phyloP scores from a whole-genome alignment of 2,113 vertebrate species.

The Azemiops feae region DNA sequence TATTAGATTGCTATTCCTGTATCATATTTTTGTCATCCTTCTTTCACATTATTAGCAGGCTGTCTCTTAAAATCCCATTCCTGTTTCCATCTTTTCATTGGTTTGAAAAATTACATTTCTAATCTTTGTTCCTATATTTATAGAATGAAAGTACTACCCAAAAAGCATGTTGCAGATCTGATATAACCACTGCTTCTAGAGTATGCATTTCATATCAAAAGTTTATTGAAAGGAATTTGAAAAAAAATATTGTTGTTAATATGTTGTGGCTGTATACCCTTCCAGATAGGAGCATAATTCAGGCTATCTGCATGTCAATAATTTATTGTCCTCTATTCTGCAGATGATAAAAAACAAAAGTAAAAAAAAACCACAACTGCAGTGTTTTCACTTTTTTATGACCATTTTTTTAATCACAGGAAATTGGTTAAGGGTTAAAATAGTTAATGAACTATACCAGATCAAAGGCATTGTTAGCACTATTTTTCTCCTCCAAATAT shows the following conservation, averaged over 20 bases:
- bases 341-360: constrained; percentile 14
- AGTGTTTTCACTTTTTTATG: background rate
- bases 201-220: background rate
- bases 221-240: background rate
- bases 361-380: background rate
- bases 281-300: background rate
- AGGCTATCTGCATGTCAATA: background rate
- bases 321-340: background rate
- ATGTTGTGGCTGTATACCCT: background rate
- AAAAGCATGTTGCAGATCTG: background rate
- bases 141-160: background rate
- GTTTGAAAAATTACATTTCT: background rate
- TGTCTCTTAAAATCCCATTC: background rate
- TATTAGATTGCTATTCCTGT: background rate
- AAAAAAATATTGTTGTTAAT: background rate
- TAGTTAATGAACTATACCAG: background rate
- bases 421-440: background rate
- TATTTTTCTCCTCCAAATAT: background rate
- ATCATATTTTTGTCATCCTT: background rate
- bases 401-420: background rate
- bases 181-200: background rate
- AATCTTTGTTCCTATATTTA: constrained; percentile 3
- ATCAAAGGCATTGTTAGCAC: background rate
- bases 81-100: background rate
- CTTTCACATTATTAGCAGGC: background rate